These are phyloP conservation scores for Cepphus grylle DNA, from an alignment of 2,113 vertebrate species.

Conservation along the genomic window DNA sequence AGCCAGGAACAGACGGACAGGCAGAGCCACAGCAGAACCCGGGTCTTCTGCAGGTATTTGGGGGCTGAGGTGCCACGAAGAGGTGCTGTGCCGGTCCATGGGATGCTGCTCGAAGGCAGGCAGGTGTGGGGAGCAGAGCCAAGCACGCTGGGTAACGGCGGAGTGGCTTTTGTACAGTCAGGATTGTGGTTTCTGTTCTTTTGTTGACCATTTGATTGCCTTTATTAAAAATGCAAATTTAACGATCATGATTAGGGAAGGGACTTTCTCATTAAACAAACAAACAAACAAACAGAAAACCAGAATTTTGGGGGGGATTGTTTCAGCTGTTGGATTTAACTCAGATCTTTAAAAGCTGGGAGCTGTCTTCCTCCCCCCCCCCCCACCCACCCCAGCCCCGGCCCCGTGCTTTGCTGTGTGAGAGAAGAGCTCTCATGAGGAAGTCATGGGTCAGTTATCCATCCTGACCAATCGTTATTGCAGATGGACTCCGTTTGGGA, in stretches of 20 bases:
- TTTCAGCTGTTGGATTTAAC: neutral
- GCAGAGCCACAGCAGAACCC: neutral
- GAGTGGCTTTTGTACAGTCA: neutral
- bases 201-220: neutral
- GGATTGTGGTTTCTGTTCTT: neutral
- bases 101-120: neutral
- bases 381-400: too few species aligned
- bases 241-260: neutral
- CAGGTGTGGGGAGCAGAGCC: too few species aligned
- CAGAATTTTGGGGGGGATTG: neutral
- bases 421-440: neutral
- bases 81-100: rapidly evolving
- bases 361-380: neutral
- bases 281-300: rapidly evolving
- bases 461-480: rapidly evolving
- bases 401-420: neutral
- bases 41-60: neutral
- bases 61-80: neutral
- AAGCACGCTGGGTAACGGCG: rapidly evolving
- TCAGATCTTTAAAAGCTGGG: neutral
- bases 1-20: rapidly evolving
- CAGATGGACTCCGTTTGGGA: neutral
- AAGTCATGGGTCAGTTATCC: neutral
- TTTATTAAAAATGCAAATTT: neutral
- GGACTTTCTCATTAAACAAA: neutral